Base-by-base conservation (phyloP, 2,888 invertebrate species). In the Nomada hirtipes region DNA sequence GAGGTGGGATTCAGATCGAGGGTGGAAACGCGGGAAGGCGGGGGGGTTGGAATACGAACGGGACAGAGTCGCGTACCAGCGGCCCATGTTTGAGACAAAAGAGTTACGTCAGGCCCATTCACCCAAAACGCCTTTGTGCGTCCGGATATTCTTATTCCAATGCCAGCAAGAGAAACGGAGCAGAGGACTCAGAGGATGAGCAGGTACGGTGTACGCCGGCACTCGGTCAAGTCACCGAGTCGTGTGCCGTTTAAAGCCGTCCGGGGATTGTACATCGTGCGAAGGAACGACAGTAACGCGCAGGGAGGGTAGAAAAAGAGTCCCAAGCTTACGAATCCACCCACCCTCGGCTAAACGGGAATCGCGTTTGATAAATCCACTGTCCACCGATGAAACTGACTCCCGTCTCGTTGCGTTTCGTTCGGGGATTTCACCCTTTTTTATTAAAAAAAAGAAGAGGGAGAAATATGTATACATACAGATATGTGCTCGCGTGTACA, bases 81-180 rank as follows among this genome's bases (percentile, higher is more conserved):
- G 83, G 80, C 67, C 80, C 82, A 80, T 79, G 85, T 75, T 84
- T 69, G 69, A 88, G 77, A 91, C 90, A 89, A 90, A 89, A 90
- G 90, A 86, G 86, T 91, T 91, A 90, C 88, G 88, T 88, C 90
- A 89, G 80, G 65, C 81, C 84, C 79, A 88, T 89, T 89, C 86
- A 86, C 82, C 77, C 76, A 87, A 88, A 85, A 85, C 68, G 82
- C 84, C 82, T 89, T 87, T 89, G 84, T 87, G 50, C 72, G 75
- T 84, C 80, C 60, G 76, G 82, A 84, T 83, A 85, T 86, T 88
- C 82, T 83, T 85, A 88, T 88, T 87, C 81, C 84, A 83, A 86
- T 85, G 78, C 76, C 76, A 77, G 65, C 73, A 65, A 73, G 76
- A 55, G 65, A 61, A 68, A 71, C 55, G 71, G 82, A 79, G 65